Evolutionary conservation across 2,113 vertebrate genomes (phyloP).

Genomic region (Pyrgilauda ruficollis): DNA sequence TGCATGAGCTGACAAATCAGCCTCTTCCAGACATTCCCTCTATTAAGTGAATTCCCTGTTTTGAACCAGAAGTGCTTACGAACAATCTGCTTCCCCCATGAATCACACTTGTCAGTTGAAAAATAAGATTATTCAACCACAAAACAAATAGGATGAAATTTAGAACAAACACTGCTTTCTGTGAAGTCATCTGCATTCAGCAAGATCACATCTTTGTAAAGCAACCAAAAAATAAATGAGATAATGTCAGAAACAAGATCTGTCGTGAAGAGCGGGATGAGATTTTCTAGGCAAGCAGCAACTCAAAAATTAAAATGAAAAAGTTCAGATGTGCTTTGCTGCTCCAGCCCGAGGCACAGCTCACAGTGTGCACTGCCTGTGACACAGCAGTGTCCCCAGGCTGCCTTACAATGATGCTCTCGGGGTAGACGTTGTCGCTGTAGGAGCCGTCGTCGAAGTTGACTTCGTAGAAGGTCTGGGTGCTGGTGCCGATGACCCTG

Average conservation of each 20-base stretch:
- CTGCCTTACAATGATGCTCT: slow-evolving; percentile 87
- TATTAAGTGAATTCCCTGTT: neutral
- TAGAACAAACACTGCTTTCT: slow-evolving; percentile 1
- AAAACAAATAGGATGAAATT: slow-evolving; percentile 26
- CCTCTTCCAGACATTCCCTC: neutral
- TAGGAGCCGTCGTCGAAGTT: slow-evolving; percentile 96
- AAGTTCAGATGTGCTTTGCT: neutral
- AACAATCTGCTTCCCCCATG: neutral
- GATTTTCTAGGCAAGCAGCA: neutral
- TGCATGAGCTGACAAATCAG: neutral
- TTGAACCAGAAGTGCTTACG: neutral
- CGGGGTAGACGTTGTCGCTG: slow-evolving; percentile 93
- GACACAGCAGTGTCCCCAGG: neutral
- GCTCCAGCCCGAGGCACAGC: neutral
- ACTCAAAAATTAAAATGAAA: neutral
- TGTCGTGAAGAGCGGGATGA: neutral
- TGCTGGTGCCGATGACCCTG: slow-evolving; percentile 84
- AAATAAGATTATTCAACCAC: slow-evolving; percentile 43
- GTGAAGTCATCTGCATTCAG: neutral
- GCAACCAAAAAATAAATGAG: neutral
- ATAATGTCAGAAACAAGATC: neutral
- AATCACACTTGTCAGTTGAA: slow-evolving; percentile 30
- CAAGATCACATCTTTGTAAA: neutral
- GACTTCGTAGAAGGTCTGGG: slow-evolving; percentile 91
- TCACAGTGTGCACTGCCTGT: accelerated